These are phyloP conservation scores for Amphimedon queenslandica DNA, from an alignment of 37 sponge, comb jelly and placozoan species.

Conservation along the genomic window DNA sequence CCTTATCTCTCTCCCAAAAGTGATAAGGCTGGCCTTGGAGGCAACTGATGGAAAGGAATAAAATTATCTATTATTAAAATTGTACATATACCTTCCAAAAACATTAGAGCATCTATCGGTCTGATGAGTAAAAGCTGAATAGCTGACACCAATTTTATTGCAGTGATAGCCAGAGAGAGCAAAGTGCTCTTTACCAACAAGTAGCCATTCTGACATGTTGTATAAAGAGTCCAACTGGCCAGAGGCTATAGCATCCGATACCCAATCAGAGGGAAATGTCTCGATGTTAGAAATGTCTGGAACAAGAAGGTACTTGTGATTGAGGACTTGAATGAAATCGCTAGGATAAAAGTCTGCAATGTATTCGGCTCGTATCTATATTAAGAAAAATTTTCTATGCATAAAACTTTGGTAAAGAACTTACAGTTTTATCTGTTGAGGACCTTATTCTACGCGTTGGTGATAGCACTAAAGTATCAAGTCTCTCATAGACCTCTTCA, in stretches of 20 bases:
- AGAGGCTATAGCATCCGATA: background rate
- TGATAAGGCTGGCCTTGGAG: conserved; percentile 57
- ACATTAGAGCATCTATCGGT: conserved; percentile 18
- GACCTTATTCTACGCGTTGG: conserved; percentile 41
- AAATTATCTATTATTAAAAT: background rate
- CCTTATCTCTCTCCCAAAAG: conserved; percentile 55
- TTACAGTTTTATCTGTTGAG: conserved; percentile 29
- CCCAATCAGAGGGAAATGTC: background rate
- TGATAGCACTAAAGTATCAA: conserved; percentile 41
- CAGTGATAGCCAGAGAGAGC: conserved; percentile 57
- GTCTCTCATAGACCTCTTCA: conserved; percentile 25
- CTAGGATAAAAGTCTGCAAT: conserved; percentile 64
- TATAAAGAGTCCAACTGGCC: conserved; percentile 13
- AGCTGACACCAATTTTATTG: conserved; percentile 66
- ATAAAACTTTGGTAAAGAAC: background rate
- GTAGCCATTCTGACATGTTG: conserved; percentile 68
- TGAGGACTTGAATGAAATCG: conserved; percentile 18
- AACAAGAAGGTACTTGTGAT: conserved; percentile 53
- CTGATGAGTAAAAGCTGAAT: conserved; percentile 68
- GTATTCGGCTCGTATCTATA: conserved; percentile 64
- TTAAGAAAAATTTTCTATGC: background rate
- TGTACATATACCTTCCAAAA: conserved; percentile 34
- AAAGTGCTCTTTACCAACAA: conserved; percentile 52
- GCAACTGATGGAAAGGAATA: conserved; percentile 38
- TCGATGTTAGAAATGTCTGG: conserved; percentile 23